Base-by-base conservation (phyloP, 2,888 invertebrate species). In the Itoplectis maculator region DNA sequence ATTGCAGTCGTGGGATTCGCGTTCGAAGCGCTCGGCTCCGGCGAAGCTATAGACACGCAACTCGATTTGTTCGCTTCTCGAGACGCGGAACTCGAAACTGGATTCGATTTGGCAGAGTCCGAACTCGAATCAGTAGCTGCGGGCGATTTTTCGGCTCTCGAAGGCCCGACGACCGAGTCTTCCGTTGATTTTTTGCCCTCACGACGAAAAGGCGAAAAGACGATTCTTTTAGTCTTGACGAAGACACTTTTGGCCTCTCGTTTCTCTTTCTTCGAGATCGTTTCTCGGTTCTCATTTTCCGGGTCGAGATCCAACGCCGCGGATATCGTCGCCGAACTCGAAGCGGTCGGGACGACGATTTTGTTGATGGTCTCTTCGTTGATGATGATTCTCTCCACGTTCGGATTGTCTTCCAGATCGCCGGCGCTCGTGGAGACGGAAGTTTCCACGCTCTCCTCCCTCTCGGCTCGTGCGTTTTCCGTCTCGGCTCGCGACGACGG, bases 191-290 rank as follows among this genome's bases (percentile, higher is more conserved):
- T 54, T 29, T 76, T 80, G 7, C 35, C 37, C 4, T 70, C 83
- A 1, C 94, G 93, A 1, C 95, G 94, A 4, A 96, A 95, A 0
- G 97, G 96, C 0, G 96, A 96, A 84, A 97, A 97, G 86, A 97
- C 95, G 93, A 96, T 97, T 74, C 96, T 94, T 54, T 96, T 97
- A 0, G 97, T 97, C 92, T 96, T 97, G 0, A 97, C 96, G 85
- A 97, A 96, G 0, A 97, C 95, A 90, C 96, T 96, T 59, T 92
- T 90, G 0, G 94, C 86, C 59, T 88, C 87, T 90, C 91, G 47
- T 83, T 56, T 84, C 29, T 79, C 85, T 83, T 87, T 83, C 49
- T 82, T 82, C 77, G 81, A 84, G 13, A 79, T 68, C 40, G 81
- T 83, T 40, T 82, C 85, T n/a, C 56, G 56, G 13, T 73, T 81